These are phyloP conservation scores for Quadroppia sp. DNA, from an alignment of 2,888 invertebrate genomes.

Conservation along the genomic window DNA sequence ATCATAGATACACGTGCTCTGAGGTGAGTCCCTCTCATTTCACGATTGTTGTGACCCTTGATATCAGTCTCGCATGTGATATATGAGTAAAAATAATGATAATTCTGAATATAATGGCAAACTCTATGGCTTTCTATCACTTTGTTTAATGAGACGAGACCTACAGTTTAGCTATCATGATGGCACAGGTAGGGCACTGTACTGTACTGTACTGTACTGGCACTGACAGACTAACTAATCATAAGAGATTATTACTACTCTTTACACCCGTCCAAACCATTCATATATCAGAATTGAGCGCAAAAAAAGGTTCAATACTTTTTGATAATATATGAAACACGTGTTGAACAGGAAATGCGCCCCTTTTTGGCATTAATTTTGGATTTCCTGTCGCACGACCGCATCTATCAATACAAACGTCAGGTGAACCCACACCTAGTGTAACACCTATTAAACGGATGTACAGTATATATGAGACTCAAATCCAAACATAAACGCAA, in stretches of 20 bases:
- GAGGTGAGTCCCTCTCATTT: constrained; percentile 31
- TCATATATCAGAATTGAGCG: background rate
- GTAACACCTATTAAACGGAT: constrained; percentile 33
- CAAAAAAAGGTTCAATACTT: background rate
- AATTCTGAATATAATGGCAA: background rate
- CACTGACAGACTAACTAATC: too few species aligned
- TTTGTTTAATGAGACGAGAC: constrained; percentile 31
- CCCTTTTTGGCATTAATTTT: constrained; percentile 25
- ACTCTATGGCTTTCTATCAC: background rate
- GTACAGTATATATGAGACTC: constrained; percentile 29
- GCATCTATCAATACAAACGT: constrained; percentile 33
- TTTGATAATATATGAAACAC: constrained; percentile 21
- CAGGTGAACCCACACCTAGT: constrained; percentile 32
- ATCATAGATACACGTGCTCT: constrained; percentile 4
- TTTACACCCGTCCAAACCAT: background rate
- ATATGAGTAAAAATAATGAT: constrained; percentile 29
- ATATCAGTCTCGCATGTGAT: constrained; percentile 16
- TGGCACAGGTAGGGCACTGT: too few species aligned
- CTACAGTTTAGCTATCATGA: background rate
- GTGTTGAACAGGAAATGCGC: constrained; percentile 33
- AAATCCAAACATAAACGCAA: constrained; percentile 17
- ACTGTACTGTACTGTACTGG: too few species aligned
- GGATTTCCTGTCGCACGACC: constrained; percentile 33
- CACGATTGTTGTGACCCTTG: constrained; percentile 16
- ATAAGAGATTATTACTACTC: background rate